Evolutionary conservation across 2,888 invertebrate genomes (phyloP), one percentile per base, ranked within the genome.

Genomic region (Agrotis segetum): DNA sequence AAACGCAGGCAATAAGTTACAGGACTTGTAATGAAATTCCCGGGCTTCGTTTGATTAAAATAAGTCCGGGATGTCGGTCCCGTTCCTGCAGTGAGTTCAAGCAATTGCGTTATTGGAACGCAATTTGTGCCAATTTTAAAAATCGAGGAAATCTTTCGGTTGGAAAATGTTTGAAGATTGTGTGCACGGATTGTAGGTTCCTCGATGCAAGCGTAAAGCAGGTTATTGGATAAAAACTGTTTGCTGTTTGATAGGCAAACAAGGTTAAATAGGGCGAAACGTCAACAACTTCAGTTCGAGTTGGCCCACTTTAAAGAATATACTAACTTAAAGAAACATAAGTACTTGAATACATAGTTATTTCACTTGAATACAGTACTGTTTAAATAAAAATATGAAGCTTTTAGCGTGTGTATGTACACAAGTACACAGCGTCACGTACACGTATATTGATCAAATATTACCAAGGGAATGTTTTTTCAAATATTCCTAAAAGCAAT

Each of bases 21-120:
- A 67, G 67, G 70, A 66, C 73, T 79, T 83, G 85, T 90, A 91
- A 91, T 91, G 87, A 91, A 91, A 91, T 91, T 91, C 90, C 86
- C 82, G 74, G 81, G 86, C 84, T 84, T 84, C 83, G 84, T 88
- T 88, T 90, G 83, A 90, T 90, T 90, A 89, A 91, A 89, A 84
- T 85, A 83, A 87, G 81, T 83, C 80, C 77, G 82, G 73, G 71
- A 79, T 82, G 76, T 80, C 78, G 65, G 75, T 74, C 66, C 67
- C 66, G 71, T 71, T 71, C 53, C 67, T 65, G 73, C 69, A 83
- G 84, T 61, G 78, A 82, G 75, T 82, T 80, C 79, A 65, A 73
- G 71, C 77, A 85, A 84, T 84, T 81, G 77, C 79, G 79, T 74
- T 79, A 74, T 68, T 77, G 76, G 73, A 79, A 79, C 77, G 63